Evolutionary conservation across 2,113 vertebrate species (phyloP), one percentile per base, ranked within the genome.

Genomic region (Corydoras sp.): DNA sequence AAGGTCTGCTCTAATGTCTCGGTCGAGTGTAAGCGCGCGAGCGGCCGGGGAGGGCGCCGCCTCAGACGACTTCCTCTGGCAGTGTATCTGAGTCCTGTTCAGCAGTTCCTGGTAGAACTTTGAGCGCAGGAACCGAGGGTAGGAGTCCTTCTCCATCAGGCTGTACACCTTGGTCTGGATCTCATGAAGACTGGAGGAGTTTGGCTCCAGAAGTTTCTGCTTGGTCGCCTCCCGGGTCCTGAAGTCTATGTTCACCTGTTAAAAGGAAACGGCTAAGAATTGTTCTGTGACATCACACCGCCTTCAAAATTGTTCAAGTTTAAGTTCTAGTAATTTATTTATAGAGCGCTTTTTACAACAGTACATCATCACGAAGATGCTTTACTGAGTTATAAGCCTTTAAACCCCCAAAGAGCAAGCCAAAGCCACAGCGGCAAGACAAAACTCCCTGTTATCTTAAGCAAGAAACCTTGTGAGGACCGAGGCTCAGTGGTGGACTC

Each of bases 111-210:
- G 92, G 88, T 99, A 99, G 86, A 99, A 92, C 86, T 96, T 95
- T 77, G 95, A 98, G 82, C 93, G 91, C 85, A 99, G 89, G 87
- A 99, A 99, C 76, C 96, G 90, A 65, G 95, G 95, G 72, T 97
- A 98, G 56, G 95, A 98, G 92, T 99, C 96, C 81, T 96, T 98
- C 87, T 98, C 96, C 96, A 99, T 99, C 79, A 99, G 92, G 83
- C 93, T 93, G 90, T 92, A 90, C 70, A 99, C 89, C 87, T 93
- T 95, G 51, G 91, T 89, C 76, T 99, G 96, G 49, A 94, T 91
- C 80, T 96, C 93, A 58, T 93, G 93, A 77, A 98, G 93, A 84
- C 92, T 95, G 73, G 89, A 89, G 18, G 91, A 85, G 24, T 92
- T 90, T 0, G 95, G 95, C 61, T 97, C 93, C 74, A 89, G 87